Evolutionary conservation across 2,113 vertebrate species (phyloP).

Genomic region (Anoura caudifer): DNA sequence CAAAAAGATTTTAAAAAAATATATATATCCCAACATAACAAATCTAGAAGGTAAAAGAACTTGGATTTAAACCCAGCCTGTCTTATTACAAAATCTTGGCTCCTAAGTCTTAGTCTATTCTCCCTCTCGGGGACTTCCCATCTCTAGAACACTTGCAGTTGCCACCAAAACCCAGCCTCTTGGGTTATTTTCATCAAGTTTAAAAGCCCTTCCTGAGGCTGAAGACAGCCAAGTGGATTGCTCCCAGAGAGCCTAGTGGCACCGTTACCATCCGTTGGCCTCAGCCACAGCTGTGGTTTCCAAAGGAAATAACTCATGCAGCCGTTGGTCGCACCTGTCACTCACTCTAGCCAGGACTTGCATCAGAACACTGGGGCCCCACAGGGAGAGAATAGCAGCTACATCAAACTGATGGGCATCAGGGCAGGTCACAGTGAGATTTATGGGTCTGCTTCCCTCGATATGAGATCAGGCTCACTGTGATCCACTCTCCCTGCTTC

Average conservation of each 20-base stretch:
- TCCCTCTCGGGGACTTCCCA: not conserved
- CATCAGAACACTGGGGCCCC: constrained; percentile 59
- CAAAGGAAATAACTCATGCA: constrained; percentile 75
- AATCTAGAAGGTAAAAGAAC: not conserved
- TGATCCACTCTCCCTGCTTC: not conserved
- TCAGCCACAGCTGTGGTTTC: constrained; percentile 77
- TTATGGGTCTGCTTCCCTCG: not conserved
- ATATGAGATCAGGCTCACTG: not conserved
- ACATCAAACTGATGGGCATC: constrained; percentile 16
- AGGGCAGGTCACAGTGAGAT: not conserved
- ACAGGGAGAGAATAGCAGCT: constrained; percentile 45
- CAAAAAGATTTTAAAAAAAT: not conserved
- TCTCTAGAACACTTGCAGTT: not conserved
- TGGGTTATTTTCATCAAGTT: constrained; percentile 57
- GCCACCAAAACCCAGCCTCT: not conserved
- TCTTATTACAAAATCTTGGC: not conserved
- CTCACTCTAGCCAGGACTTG: constrained; percentile 66
- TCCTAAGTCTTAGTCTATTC: not conserved
- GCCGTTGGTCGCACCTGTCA: constrained; percentile 76
- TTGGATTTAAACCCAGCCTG: not conserved
- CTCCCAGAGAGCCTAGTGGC: constrained; percentile 55
- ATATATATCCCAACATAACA: not conserved
- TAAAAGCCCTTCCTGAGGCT: constrained; percentile 3
- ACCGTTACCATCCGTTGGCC: constrained; percentile 73
- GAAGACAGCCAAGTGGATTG: not conserved